These are phyloP conservation scores for Drosophila grimshawi DNA, from an alignment of 1,140 invertebrate genomes.

Conservation along the genomic window DNA sequence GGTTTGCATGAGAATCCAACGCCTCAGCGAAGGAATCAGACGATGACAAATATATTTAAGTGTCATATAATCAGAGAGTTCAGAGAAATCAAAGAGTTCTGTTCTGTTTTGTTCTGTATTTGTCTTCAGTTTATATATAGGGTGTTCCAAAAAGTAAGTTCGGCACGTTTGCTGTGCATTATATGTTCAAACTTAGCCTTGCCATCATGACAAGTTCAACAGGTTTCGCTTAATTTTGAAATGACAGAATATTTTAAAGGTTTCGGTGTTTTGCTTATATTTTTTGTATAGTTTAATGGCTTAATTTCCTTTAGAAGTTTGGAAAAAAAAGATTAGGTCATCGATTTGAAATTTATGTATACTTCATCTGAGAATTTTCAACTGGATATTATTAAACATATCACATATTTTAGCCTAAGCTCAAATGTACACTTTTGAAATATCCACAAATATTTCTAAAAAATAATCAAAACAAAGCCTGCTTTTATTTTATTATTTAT, in stretches of 20 bases:
- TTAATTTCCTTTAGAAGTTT: too few relatives aligned
- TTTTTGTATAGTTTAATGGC: neutral
- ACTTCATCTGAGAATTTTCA: too few relatives aligned
- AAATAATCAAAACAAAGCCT: too few relatives aligned
- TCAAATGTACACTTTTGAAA: too few relatives aligned
- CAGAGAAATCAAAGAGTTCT: constrained; percentile 16
- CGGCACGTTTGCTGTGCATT: too few relatives aligned
- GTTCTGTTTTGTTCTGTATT: constrained; percentile 1
- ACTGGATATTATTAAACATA: too few relatives aligned
- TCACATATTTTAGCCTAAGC: too few relatives aligned
- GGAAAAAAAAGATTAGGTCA: too few relatives aligned
- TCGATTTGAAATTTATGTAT: too few relatives aligned
- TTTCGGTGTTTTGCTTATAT: constrained; percentile 8
- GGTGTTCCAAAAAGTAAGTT: neutral
- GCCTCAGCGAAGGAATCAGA: constrained; percentile 22
- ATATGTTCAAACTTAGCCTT: neutral
- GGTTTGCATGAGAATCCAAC: constrained; percentile 28
- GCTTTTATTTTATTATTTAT: constrained; percentile 4
- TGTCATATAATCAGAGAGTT: constrained; percentile 40
- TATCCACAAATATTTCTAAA: too few relatives aligned
- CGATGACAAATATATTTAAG: constrained; percentile 58
- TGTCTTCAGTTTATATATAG: constrained; percentile 15
- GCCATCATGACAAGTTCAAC: neutral
- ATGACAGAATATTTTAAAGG: neutral
- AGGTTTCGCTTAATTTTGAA: neutral